Evolutionary conservation across 2,113 vertebrate species (phyloP).

Genomic region (Mirza zaza): DNA sequence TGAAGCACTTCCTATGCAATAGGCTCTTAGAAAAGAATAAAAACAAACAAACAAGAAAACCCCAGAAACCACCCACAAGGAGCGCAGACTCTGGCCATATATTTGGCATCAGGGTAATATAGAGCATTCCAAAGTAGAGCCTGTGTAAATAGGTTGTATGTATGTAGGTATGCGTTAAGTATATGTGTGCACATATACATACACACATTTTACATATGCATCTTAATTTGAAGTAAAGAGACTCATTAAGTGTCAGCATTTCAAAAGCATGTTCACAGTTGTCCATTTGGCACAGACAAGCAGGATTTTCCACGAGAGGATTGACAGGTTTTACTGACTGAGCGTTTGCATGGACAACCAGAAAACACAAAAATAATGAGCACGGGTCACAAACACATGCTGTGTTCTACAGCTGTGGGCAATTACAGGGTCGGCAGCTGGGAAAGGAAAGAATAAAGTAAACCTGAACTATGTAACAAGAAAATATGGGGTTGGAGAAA

Average conservation of each 20-base stretch:
- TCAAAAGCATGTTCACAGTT: constrained; percentile 6
- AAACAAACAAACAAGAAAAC: neutral
- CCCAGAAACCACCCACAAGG: neutral
- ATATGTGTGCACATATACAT: no score
- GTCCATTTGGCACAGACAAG: neutral
- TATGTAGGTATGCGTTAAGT: neutral
- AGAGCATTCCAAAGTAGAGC: neutral
- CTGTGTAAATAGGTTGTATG: neutral
- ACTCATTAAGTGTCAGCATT: neutral
- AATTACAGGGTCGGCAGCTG: neutral
- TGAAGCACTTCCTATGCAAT: neutral
- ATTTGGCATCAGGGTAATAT: neutral
- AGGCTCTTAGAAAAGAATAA: neutral
- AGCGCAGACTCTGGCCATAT: neutral
- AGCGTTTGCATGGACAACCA: neutral
- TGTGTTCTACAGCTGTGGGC: neutral
- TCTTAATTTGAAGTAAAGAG: neutral
- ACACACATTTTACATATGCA: neutral
- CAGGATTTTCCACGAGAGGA: neutral
- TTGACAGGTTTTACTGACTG: neutral
- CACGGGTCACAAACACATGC: neutral
- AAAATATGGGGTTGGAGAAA: neutral
- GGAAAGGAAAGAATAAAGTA: neutral
- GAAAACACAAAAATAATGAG: neutral
- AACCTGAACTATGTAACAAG: neutral